Evolutionary conservation across 2,888 invertebrate genomes (phyloP).

Genomic region (Entomobrya proxima): DNA sequence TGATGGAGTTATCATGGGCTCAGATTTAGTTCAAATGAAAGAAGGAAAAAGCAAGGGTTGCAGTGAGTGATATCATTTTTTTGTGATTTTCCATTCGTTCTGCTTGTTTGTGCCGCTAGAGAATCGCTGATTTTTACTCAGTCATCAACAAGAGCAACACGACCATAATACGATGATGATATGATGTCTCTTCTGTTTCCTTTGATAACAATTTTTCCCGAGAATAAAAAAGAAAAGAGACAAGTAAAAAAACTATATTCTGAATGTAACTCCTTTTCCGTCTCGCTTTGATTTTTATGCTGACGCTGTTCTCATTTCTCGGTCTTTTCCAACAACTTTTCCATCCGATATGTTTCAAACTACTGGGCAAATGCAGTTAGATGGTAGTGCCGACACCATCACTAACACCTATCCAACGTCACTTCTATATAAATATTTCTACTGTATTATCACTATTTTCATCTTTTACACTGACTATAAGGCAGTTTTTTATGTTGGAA

Average conservation of each 20-base stretch:
- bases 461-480: not conserved
- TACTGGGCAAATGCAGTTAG: no score
- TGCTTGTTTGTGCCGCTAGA: conserved; percentile 52
- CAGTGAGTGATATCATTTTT: conserved; percentile 28
- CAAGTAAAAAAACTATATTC: not conserved
- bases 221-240: not conserved
- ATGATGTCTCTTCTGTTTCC: not conserved
- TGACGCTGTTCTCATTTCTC: conserved; percentile 56
- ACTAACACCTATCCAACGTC: no score
- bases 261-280: not conserved
- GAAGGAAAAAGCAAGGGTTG: conserved; percentile 11
- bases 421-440: not conserved
- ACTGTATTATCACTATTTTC: not conserved
- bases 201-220: not conserved
- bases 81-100: conserved; percentile 49
- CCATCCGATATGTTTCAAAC: not conserved
- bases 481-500: not conserved
- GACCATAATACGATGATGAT: not conserved
- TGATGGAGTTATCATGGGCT: not conserved
- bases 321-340: not conserved
- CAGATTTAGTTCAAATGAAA: not conserved
- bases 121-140: conserved; percentile 30
- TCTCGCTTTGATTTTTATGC: conserved; percentile 53
- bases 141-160: not conserved
- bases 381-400: no score